Evolutionary conservation across 2,888 invertebrate genomes (phyloP).

Genomic region (Drosophila fungiperda): DNA sequence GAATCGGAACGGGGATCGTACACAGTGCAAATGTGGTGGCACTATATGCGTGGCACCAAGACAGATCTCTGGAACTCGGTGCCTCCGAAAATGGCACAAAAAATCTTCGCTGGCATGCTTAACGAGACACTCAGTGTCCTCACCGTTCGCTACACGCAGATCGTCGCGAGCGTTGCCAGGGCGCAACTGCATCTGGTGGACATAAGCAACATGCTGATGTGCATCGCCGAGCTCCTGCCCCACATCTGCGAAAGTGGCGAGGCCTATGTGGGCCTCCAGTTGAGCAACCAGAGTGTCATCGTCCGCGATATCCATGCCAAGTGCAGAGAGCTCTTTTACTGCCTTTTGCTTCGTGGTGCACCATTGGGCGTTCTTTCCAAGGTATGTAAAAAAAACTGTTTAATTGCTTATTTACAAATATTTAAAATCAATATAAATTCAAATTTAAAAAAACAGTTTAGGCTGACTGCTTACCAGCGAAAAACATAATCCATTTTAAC

Average conservation of each 20-base stretch:
- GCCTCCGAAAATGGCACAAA: constrained; percentile 94
- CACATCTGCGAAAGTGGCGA: constrained; percentile 88
- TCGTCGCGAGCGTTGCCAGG: constrained; percentile 88
- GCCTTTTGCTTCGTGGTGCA: constrained; percentile 90
- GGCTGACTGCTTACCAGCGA: background rate
- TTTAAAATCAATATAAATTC: background rate
- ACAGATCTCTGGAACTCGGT: constrained; percentile 94
- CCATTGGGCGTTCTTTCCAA: constrained; percentile 91
- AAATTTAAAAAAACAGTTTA: background rate
- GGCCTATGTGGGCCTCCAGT: constrained; percentile 86
- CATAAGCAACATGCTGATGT: constrained; percentile 91
- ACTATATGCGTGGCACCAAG: constrained; percentile 92
- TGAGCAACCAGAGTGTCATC: constrained; percentile 88
- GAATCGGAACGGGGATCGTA: constrained; percentile 92
- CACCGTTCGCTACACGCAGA: constrained; percentile 92
- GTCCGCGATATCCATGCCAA: constrained; percentile 93
- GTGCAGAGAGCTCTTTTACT: constrained; percentile 91
- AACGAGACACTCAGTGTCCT: constrained; percentile 93
- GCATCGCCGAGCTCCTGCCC: constrained; percentile 90
- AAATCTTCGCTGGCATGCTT: constrained; percentile 93
- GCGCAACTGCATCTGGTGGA: constrained; percentile 89
- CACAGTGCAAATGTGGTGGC: constrained; percentile 95
- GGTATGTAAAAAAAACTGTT: constrained; percentile 84
- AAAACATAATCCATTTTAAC: background rate
- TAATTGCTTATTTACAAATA: background rate